Conservation (phyloP, 2,888 invertebrate species). For the Drosophila flavopinicola region DNA sequence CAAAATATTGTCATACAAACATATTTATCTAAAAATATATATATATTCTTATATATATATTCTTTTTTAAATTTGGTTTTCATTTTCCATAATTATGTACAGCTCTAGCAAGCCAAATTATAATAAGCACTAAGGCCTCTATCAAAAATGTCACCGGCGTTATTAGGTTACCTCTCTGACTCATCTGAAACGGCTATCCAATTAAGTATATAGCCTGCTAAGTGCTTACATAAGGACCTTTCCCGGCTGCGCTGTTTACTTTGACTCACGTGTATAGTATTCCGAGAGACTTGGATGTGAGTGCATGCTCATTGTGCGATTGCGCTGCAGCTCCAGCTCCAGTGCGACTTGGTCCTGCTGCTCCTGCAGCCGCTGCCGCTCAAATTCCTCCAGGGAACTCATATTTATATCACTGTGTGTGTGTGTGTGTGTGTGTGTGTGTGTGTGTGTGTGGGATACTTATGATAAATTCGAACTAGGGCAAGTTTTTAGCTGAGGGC, state of each 20-base stretch:
- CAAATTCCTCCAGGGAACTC: slow-evolving; percentile 46
- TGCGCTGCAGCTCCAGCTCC: slow-evolving; percentile 37
- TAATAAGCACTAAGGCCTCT: no score
- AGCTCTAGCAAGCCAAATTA: no score
- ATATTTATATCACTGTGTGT: slow-evolving; percentile 30
- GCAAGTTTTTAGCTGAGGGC: slow-evolving; percentile 49
- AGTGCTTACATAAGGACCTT: neutral
- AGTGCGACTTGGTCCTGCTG: slow-evolving; percentile 33
- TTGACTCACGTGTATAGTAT: slow-evolving; percentile 78
- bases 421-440: neutral
- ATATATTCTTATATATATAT: no score
- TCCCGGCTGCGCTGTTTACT: neutral
- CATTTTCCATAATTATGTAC: no score
- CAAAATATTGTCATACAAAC: no score
- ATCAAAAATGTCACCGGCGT: no score
- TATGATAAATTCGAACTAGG: slow-evolving; percentile 51
- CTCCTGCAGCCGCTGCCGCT: slow-evolving; percentile 28
- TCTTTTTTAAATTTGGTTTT: no score
- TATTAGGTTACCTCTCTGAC: neutral
- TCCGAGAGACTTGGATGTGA: slow-evolving; percentile 74
- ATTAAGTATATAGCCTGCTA: neutral
- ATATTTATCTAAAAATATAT: no score
- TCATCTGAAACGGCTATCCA: neutral
- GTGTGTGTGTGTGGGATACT: slow-evolving; percentile 11
- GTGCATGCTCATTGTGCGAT: slow-evolving; percentile 52